Evolutionary conservation across 2,797 vertebrate species (phyloP).

Genomic region (Bufotes viridis): DNA sequence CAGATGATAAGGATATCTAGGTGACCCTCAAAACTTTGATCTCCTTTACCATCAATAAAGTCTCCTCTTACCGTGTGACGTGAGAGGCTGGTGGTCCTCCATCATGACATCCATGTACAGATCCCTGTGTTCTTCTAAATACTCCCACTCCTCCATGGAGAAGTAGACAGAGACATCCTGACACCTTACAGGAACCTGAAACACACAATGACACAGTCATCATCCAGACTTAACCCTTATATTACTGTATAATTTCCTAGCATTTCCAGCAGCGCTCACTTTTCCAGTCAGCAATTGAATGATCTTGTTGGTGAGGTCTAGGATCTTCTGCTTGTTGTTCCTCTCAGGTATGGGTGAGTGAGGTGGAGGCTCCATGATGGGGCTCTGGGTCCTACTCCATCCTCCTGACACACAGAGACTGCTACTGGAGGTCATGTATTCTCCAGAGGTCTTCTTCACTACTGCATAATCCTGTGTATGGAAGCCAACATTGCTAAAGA

Average conservation of each 20-base stretch:
- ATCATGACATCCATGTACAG: background rate
- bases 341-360: background rate
- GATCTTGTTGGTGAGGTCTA: no score
- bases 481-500: background rate
- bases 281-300: background rate
- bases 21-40: background rate
- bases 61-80: background rate
- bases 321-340: background rate
- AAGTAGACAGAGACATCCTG: no score
- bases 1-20: no score
- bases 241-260: no score
- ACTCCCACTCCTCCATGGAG: no score
- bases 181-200: no score
- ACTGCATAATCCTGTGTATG: background rate
- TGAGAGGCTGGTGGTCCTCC: background rate
- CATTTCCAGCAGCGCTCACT: background rate
- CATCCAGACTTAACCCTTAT: no score
- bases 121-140: background rate
- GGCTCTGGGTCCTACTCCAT: background rate
- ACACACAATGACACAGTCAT: no score
- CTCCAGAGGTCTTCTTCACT: no score
- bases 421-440: no score
- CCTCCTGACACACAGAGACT: background rate
- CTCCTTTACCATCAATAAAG: background rate
- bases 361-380: background rate